Evolutionary conservation across 1,140 invertebrate species (phyloP).

Genomic region (Aradophagus sp.): DNA sequence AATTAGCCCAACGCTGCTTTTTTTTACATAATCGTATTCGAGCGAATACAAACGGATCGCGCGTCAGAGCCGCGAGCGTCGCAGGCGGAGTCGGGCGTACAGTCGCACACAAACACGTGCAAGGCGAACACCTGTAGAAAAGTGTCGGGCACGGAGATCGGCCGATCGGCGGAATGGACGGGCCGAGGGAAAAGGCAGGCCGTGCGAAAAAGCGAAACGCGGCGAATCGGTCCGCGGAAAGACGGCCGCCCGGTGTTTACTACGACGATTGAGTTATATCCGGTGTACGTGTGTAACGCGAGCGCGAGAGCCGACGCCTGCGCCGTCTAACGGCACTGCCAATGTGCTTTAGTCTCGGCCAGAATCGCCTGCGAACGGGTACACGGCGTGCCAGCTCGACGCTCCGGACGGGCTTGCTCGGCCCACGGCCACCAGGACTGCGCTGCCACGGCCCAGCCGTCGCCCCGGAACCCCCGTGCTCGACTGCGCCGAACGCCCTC

Average conservation of each 20-base stretch:
- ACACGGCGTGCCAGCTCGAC: conserved; percentile 8
- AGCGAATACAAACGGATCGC: no score
- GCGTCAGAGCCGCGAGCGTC: no score
- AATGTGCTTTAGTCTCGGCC: conserved; percentile 53
- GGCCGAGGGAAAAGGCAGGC: no score
- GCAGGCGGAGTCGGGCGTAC: no score
- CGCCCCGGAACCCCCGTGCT: not conserved
- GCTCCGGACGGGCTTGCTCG: conserved; percentile 20
- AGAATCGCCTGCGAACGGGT: conserved; percentile 41
- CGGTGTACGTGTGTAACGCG: conserved; percentile 43
- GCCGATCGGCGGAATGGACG: no score
- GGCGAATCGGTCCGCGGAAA: no score
- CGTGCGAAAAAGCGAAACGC: no score
- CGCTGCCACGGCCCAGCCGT: conserved; percentile 7
- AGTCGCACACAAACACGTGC: no score
- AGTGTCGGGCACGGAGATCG: no score
- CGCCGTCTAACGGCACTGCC: conserved; percentile 59
- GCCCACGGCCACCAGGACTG: conserved; percentile 4
- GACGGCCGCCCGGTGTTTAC: conserved; percentile 37
- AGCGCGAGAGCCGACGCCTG: conserved; percentile 49
- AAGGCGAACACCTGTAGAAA: no score
- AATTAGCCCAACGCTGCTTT: no score
- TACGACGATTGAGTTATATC: conserved; percentile 54
- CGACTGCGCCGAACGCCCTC: conserved; percentile 3
- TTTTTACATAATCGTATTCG: no score